These are phyloP conservation scores for Poliocrania exsul DNA, from an alignment of 2,797 vertebrate genomes.

Conservation along the genomic window DNA sequence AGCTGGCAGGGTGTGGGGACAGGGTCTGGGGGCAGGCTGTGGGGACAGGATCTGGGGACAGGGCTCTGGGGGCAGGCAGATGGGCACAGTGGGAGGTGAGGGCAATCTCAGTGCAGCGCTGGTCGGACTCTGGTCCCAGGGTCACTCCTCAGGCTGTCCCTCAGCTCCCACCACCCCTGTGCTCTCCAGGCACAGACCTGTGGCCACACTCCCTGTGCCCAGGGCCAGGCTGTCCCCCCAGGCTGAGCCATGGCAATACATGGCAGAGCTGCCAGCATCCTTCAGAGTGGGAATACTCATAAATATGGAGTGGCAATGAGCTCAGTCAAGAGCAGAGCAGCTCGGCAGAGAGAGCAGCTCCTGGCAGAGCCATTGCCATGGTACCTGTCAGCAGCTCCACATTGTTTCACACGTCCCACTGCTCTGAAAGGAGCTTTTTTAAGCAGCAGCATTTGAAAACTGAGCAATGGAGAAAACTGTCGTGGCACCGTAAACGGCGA, in stretches of 20 bases:
- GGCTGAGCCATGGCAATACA: rapidly evolving
- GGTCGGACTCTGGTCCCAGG: background rate
- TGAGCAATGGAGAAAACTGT: background rate
- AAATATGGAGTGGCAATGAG: background rate
- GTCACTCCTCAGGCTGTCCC: background rate
- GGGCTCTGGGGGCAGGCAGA: background rate
- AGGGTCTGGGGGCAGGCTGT: background rate
- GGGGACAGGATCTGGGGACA: background rate
- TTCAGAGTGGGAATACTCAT: background rate
- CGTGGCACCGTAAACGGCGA: background rate
- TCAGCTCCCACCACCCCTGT: rapidly evolving
- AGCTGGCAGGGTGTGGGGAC: background rate
- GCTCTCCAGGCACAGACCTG: background rate
- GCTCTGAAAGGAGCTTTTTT: background rate
- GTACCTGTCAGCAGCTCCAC: slow-evolving; percentile 39
- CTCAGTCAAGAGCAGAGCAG: background rate
- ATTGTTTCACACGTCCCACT: slow-evolving; percentile 30
- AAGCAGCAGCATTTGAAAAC: background rate
- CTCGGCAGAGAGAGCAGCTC: background rate
- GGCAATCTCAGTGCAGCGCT: rapidly evolving
- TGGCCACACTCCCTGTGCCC: background rate
- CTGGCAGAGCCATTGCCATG: slow-evolving; percentile 44
- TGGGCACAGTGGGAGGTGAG: background rate
- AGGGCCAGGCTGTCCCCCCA: rapidly evolving
- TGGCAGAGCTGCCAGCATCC: background rate